A percentile compares a stretch with the other conserved stretches of the same genome.
Evolutionary conservation across 2,888 invertebrate genomes (phyloP).

Genomic region (Epinotia demarniana): DNA sequence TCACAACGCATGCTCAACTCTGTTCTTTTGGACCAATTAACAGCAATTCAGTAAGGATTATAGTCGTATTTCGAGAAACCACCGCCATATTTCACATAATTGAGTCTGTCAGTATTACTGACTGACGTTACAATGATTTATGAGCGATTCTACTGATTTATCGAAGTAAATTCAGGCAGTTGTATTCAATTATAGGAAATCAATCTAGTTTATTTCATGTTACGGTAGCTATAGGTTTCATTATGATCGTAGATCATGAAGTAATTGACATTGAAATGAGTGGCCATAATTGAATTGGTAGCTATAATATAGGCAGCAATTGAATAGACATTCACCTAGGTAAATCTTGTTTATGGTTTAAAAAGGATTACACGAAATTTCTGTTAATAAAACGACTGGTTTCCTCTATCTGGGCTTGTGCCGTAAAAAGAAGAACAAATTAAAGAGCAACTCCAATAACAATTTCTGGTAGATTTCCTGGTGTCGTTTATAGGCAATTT

Average conservation of each 20-base stretch:
- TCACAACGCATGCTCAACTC: slow-evolving; percentile 46
- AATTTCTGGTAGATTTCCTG: too few relatives aligned
- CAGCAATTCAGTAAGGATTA: slow-evolving; percentile 70
- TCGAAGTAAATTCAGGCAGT: slow-evolving; percentile 67
- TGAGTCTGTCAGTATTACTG: slow-evolving; percentile 66
- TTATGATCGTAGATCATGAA: slow-evolving; percentile 34
- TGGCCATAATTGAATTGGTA: neutral
- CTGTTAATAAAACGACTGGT: too few relatives aligned
- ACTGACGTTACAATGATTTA: slow-evolving; percentile 67
- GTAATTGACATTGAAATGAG: slow-evolving; percentile 38
- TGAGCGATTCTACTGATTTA: slow-evolving; percentile 67
- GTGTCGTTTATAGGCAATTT: too few relatives aligned
- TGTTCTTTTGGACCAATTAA: slow-evolving; percentile 75
- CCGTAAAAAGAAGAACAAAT: too few relatives aligned
- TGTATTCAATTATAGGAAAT: slow-evolving; percentile 66
- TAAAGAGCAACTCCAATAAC: too few relatives aligned
- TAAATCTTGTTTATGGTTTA: neutral
- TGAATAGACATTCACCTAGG: neutral
- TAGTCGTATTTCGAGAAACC: slow-evolving; percentile 67
- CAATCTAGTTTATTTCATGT: slow-evolving; percentile 50
- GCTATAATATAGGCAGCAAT: neutral
- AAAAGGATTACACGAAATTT: neutral
- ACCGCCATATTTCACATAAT: slow-evolving; percentile 73
- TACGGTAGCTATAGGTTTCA: slow-evolving; percentile 49
- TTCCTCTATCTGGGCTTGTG: too few relatives aligned